A percentile compares a stretch with the other conserved stretches of the same genome.
These are phyloP conservation scores for Eupithecia subfuscata DNA, from an alignment of 2,888 invertebrate species.

Conservation along the genomic window DNA sequence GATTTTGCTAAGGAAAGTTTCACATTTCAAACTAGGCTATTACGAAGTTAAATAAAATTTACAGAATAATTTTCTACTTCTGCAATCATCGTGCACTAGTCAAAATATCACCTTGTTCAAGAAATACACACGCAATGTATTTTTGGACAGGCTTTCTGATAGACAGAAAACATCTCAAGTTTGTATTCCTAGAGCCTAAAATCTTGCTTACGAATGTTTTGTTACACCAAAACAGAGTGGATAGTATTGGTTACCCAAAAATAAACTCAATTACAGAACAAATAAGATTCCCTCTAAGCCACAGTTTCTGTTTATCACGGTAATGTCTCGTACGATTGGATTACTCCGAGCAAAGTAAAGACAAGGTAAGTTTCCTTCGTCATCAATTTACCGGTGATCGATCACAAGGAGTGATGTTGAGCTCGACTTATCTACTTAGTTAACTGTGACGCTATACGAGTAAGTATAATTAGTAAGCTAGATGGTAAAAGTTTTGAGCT, in stretches of 20 bases:
- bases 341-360: constrained; percentile 51
- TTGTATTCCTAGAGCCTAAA: background rate
- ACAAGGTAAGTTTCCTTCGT: constrained; percentile 58
- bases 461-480: constrained; percentile 4
- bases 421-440: constrained; percentile 45
- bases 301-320: constrained; percentile 47
- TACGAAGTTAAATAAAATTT: background rate
- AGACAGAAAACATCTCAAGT: background rate
- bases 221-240: background rate
- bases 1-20: constrained; percentile 28
- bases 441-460: constrained; percentile 11
- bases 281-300: constrained; percentile 22
- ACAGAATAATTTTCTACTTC: background rate
- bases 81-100: background rate
- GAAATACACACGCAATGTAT: background rate
- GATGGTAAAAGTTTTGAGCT: constrained; percentile 6
- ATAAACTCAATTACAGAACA: constrained; percentile 13
- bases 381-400: constrained; percentile 56
- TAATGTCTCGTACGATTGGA: constrained; percentile 48
- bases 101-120: background rate
- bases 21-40: constrained; percentile 15
- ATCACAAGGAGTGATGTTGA: constrained; percentile 56
- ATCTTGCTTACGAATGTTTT: background rate
- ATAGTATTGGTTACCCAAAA: constrained; percentile 6
- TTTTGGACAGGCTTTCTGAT: background rate